A percentile compares a stretch with the other conserved stretches of the same genome.
Evolutionary conservation across 1,140 invertebrate genomes (phyloP).

Genomic region (Bombyx mori): DNA sequence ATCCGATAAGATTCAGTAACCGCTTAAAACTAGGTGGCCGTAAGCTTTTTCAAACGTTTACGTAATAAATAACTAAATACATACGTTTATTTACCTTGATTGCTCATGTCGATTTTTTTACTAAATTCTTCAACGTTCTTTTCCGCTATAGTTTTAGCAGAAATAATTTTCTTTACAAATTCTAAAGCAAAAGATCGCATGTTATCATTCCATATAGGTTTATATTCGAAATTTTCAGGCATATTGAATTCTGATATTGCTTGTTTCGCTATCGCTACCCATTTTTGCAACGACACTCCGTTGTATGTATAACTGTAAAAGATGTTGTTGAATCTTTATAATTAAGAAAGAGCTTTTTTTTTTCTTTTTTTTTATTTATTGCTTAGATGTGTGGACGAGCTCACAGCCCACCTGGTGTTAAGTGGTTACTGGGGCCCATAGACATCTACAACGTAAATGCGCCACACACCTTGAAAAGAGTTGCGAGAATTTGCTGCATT

Average conservation of each 20-base stretch:
- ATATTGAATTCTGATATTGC: conserved; percentile 51
- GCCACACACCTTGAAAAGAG: no score
- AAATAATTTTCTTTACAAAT: conserved; percentile 42
- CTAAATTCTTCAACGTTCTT: conserved; percentile 41
- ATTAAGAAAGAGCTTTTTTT: no score
- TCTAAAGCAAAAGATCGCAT: conserved; percentile 35
- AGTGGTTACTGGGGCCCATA: no score
- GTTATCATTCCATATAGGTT: conserved; percentile 49
- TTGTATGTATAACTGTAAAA: conserved; percentile 66
- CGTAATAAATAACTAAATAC: conserved; percentile 2
- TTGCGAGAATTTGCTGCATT: no score
- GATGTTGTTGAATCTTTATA: no score
- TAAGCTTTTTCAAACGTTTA: no score
- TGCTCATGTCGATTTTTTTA: conserved; percentile 28
- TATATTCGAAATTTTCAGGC: conserved; percentile 47
- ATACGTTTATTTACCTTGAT: conserved; percentile 29
- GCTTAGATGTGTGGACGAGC: no score
- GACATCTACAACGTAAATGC: no score
- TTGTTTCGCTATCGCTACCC: conserved; percentile 56
- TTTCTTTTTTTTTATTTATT: no score
- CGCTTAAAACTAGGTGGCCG: no score
- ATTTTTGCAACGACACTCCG: conserved; percentile 48
- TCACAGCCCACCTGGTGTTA: no score
- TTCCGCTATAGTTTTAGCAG: conserved; percentile 35
- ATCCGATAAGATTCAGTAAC: no score